Evolutionary conservation across 2,113 vertebrate genomes (phyloP).

Genomic region (Malurus cyaneus): DNA sequence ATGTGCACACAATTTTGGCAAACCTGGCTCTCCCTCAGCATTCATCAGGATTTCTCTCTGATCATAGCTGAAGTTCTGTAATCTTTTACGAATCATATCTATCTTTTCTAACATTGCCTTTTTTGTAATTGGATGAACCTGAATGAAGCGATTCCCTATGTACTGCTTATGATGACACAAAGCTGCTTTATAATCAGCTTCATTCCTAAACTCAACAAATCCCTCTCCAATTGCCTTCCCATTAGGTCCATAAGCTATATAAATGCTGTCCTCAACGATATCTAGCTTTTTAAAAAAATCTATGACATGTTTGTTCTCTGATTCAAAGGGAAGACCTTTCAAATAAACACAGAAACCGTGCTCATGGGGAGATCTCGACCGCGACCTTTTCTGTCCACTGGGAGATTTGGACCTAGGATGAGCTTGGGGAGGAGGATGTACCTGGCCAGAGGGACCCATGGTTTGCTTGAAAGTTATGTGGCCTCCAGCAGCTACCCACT

Average conservation of each 20-base stretch:
- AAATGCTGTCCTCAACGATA: constrained; percentile 95
- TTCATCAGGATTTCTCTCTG: constrained; percentile 84
- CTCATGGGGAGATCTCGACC: constrained; percentile 93
- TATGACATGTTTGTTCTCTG: constrained; percentile 94
- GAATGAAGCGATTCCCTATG: constrained; percentile 97
- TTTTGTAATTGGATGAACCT: constrained; percentile 94
- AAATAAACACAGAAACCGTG: constrained; percentile 94
- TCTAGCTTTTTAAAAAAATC: constrained; percentile 97
- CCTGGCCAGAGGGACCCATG: constrained; percentile 76
- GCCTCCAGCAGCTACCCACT: constrained; percentile 88
- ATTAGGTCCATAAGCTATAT: constrained; percentile 94
- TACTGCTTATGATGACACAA: constrained; percentile 96
- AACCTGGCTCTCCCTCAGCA: constrained; percentile 73
- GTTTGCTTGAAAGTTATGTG: constrained; percentile 72
- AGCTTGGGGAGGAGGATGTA: constrained; percentile 74
- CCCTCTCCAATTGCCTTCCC: constrained; percentile 96
- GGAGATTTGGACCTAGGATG: constrained; percentile 80
- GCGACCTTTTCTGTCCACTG: constrained; percentile 81
- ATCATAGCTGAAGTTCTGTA: constrained; percentile 86
- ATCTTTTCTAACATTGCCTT: constrained; percentile 98
- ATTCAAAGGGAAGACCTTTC: constrained; percentile 96
- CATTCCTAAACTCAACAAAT: constrained; percentile 94
- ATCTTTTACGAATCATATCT: constrained; percentile 89
- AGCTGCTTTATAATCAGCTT: constrained; percentile 91
- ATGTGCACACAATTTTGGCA: constrained; percentile 86